A percentile compares a stretch with the other conserved stretches of the same genome.
Evolutionary conservation across 1,140 invertebrate genomes (phyloP).

Genomic region (Uloborus diversus): DNA sequence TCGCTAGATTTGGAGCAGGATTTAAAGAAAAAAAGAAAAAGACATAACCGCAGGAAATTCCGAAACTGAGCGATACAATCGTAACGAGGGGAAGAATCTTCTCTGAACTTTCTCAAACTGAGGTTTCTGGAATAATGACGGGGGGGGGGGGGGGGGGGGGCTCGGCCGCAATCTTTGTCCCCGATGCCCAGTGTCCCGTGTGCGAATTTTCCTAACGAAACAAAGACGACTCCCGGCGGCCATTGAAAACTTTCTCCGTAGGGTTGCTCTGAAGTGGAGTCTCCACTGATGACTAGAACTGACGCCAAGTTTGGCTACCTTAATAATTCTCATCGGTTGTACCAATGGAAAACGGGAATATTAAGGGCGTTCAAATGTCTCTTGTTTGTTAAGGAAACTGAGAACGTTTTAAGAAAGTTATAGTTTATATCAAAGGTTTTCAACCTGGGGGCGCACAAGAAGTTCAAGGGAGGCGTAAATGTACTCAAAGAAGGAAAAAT

Average conservation of each 20-base stretch:
- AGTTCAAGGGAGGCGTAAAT: too few relatives aligned
- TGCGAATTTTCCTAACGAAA: slow-evolving; percentile 50
- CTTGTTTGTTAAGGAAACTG: too few relatives aligned
- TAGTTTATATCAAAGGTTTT: too few relatives aligned
- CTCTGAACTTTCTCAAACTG: not conserved
- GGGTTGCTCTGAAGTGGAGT: slow-evolving; percentile 8
- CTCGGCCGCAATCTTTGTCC: slow-evolving; percentile 36
- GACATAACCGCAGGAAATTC: not conserved
- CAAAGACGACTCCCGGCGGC: slow-evolving; percentile 50
- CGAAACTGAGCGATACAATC: not conserved
- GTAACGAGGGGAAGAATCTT: not conserved
- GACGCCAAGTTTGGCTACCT: slow-evolving; percentile 1
- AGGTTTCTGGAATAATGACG: not conserved
- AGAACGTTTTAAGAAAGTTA: too few relatives aligned
- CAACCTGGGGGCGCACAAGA: too few relatives aligned
- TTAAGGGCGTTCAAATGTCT: too few relatives aligned
- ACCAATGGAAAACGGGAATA: too few relatives aligned
- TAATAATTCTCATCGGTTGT: too few relatives aligned
- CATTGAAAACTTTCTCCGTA: slow-evolving; percentile 37
- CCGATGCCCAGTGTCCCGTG: slow-evolving; percentile 51
- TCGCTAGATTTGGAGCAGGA: too few relatives aligned
- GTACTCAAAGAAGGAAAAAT: too few relatives aligned
- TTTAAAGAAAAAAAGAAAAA: not conserved
- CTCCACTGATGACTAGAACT: not conserved
- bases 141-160: slow-evolving; percentile 3